Base-by-base conservation (phyloP, 2,888 invertebrate genomes). In the Morpho helenor region DNA sequence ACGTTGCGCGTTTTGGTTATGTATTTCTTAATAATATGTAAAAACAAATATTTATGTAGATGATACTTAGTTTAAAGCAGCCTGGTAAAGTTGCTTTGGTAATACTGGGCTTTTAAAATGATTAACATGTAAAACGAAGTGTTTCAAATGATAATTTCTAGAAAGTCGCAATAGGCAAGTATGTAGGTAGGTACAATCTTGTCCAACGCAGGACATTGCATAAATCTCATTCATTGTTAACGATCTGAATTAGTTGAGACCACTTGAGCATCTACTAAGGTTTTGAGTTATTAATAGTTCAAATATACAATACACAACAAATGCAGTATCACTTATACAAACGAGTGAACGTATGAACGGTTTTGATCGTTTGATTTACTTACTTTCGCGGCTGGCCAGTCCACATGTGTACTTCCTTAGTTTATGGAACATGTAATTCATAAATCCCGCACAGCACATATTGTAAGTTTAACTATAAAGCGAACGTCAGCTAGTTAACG, bases 351-450 rank as follows among this genome's bases (percentile, higher is more conserved):
- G 56, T 59, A 31, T 51, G 50, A 51, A 39, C 43, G 54, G 52
- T 10, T 45, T 55, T 50, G 49, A 54, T 55, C 9, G 51, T 16
- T 54, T 42, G 41, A 8, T 40, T 47, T 72, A 89, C 89, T 90
- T 76, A 90, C 89, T 89, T 82, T 88, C 84, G 72, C 82, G 81
- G 76, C 84, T 83, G 71, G 84, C 82, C 62, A 86, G 77, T 72
- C 89, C 89, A 80, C 87, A 87, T 84, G 89, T 88, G 79, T 89
- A 89, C 71, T 84, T 88, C 74, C 88, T 84, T 66, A 90, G 82
- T 79, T 88, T 88, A 73, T 87, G 81, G 68, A 87, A 87, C 74
- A 89, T 75, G 75, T 88, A 87, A 74, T 83, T 83, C 68, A 79
- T 82, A 64, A 84, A 82, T 74, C 84, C 79, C 63, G 87, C 84